Evolutionary conservation across 1,140 invertebrate species (phyloP).

Genomic region (Diorhabda sublineata): DNA sequence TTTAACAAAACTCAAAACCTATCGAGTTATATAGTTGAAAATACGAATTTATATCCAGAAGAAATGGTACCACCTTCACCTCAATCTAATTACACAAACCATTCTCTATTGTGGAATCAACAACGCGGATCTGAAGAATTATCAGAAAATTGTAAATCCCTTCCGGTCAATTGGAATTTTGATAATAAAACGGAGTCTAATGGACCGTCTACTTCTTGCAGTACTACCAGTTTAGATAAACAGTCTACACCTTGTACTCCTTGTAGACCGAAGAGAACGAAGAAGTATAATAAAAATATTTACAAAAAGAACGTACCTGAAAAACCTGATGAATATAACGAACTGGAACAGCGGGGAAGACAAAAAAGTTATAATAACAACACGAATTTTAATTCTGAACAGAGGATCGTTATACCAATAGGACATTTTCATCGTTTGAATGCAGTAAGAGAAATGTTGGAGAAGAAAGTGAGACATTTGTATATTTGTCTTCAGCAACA

Average conservation of each 20-base stretch:
- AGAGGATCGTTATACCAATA: conserved; percentile 34
- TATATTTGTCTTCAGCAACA: conserved; percentile 60
- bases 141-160: conserved; percentile 15
- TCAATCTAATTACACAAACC: conserved; percentile 7
- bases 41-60: conserved; percentile 24
- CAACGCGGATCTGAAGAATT: not conserved
- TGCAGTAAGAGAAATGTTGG: conserved; percentile 50
- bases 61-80: conserved; percentile 20
- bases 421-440: conserved; percentile 50
- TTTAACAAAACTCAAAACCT: conserved; percentile 35
- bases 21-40: conserved; percentile 32
- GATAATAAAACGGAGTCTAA: conserved; percentile 11
- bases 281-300: conserved; percentile 41
- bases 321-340: conserved; percentile 24
- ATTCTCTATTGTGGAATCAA: conserved; percentile 9
- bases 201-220: conserved; percentile 27
- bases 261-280: conserved; percentile 39
- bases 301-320: conserved; percentile 32
- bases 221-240: conserved; percentile 29
- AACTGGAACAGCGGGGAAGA: conserved; percentile 12
- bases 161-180: conserved; percentile 24
- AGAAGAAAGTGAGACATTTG: conserved; percentile 59
- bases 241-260: conserved; percentile 33
- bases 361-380: conserved; percentile 13
- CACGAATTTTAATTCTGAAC: conserved; percentile 22